These are phyloP conservation scores for Prionailurus bengalensis DNA, from an alignment of 2,113 vertebrate species.

Conservation along the genomic window DNA sequence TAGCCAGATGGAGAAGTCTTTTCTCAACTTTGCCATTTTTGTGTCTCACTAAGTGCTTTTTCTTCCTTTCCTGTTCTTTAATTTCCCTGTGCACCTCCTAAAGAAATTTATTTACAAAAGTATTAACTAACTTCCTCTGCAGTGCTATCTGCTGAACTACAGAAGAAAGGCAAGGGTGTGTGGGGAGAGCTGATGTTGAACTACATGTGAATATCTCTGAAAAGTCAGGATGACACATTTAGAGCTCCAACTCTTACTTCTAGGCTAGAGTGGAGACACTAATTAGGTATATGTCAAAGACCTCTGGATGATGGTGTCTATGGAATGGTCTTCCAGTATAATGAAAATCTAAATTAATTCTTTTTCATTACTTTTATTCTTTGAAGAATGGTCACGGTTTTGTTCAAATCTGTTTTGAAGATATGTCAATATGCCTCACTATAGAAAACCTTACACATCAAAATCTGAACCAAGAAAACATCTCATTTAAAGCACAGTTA, in stretches of 20 bases:
- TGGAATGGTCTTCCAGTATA: background rate
- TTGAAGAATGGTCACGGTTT: background rate
- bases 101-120: conserved; percentile 56
- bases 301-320: background rate
- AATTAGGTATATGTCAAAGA: background rate
- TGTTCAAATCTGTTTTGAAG: conserved; percentile 38
- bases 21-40: conserved; percentile 40
- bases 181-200: background rate
- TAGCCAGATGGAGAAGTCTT: conserved; percentile 62
- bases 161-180: background rate
- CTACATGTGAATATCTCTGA: background rate
- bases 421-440: background rate
- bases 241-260: background rate
- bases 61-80: conserved; percentile 53
- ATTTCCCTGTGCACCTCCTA: conserved; percentile 40
- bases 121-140: conserved; percentile 39
- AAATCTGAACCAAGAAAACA: conserved; percentile 49
- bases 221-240: background rate
- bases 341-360: conserved; percentile 2
- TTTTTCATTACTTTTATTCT: conserved; percentile 50
- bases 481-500: background rate
- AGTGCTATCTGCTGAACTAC: background rate
- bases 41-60: conserved; percentile 55
- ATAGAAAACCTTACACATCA: conserved; percentile 6
- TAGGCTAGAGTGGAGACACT: background rate